Evolutionary conservation across 1,140 invertebrate species (phyloP).

Genomic region (Penaeus japonicus): DNA sequence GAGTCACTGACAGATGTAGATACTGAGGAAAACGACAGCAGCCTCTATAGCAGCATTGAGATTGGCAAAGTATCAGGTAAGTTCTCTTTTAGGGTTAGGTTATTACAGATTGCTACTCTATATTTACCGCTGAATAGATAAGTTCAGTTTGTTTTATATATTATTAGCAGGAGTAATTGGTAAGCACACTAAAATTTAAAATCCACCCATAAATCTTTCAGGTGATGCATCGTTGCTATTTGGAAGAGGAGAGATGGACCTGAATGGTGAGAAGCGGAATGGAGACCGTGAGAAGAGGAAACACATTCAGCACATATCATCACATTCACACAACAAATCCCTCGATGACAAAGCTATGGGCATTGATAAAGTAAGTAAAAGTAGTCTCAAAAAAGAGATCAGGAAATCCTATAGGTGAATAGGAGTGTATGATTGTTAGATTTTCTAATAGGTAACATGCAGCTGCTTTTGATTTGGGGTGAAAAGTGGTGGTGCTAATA

Average conservation of each 20-base stretch:
- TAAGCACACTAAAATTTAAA: too few species aligned
- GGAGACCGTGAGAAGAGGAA: slow-evolving; percentile 20
- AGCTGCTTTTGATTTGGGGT: too few species aligned
- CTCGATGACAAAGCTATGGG: slow-evolving; percentile 24
- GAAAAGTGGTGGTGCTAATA: too few species aligned
- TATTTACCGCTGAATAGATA: too few species aligned
- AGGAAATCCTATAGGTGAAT: too few species aligned
- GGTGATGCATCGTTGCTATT: slow-evolving; percentile 33
- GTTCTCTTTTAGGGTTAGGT: background rate
- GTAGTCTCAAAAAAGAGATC: too few species aligned
- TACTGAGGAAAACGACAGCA: slow-evolving; percentile 2
- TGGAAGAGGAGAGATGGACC: slow-evolving; percentile 42
- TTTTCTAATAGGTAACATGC: too few species aligned
- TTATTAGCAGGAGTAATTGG: background rate
- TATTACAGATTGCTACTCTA: background rate
- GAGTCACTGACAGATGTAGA: background rate
- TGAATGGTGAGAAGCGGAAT: slow-evolving; percentile 11
- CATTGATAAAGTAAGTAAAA: slow-evolving; percentile 23
- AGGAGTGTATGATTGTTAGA: too few species aligned
- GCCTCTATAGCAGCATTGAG: slow-evolving; percentile 54
- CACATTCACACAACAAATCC: slow-evolving; percentile 29
- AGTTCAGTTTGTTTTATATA: too few species aligned
- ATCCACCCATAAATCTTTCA: background rate
- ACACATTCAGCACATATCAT: slow-evolving; percentile 17
- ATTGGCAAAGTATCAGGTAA: slow-evolving; percentile 55